A percentile compares a stretch with the other conserved stretches of the same genome.
phyloP scores from a whole-genome alignment of 37 sponge, comb jelly and placozoan species.

The Theonella swinhoei region DNA sequence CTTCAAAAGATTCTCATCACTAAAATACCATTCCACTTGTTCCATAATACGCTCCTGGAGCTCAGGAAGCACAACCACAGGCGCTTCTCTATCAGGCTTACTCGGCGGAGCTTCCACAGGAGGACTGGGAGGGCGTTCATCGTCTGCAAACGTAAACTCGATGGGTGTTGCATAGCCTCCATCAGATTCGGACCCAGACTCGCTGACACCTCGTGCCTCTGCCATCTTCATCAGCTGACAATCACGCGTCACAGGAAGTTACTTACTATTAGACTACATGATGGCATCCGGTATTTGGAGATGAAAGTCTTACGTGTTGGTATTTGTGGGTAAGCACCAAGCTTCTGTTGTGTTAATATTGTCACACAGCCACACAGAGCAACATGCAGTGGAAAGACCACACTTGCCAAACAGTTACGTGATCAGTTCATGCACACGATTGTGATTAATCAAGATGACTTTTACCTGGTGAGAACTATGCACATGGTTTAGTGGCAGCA shows the following conservation, averaged over 20 bases:
- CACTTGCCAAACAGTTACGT: slow-evolving; percentile 24
- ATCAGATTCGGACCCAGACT: slow-evolving; percentile 48
- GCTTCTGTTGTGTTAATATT: too few relatives aligned
- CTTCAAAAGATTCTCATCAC: slow-evolving; percentile 91
- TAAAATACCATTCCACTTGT: slow-evolving; percentile 96
- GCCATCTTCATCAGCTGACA: not conserved
- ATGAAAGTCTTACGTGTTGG: too few relatives aligned
- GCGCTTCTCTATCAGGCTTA: not conserved
- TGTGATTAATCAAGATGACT: slow-evolving; percentile 73
- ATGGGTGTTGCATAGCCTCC: slow-evolving; percentile 59
- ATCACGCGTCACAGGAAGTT: not conserved
- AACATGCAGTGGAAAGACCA: slow-evolving; percentile 70
- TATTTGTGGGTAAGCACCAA: too few relatives aligned
- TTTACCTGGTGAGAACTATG: slow-evolving; percentile 30
- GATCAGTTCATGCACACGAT: slow-evolving; percentile 9
- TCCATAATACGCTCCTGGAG: slow-evolving; percentile 53
- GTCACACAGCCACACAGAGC: slow-evolving; percentile 21
- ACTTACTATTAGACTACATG: not conserved
- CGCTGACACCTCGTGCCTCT: not conserved
- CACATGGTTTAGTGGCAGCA: not conserved
- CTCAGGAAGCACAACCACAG: slow-evolving; percentile 31
- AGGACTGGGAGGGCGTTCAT: not conserved
- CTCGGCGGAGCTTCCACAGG: not conserved
- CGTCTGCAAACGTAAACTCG: slow-evolving; percentile 12
- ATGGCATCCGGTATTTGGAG: too few relatives aligned